Conservation (phyloP, 2,797 vertebrate species). For the Platyrinchus mystaceus region DNA sequence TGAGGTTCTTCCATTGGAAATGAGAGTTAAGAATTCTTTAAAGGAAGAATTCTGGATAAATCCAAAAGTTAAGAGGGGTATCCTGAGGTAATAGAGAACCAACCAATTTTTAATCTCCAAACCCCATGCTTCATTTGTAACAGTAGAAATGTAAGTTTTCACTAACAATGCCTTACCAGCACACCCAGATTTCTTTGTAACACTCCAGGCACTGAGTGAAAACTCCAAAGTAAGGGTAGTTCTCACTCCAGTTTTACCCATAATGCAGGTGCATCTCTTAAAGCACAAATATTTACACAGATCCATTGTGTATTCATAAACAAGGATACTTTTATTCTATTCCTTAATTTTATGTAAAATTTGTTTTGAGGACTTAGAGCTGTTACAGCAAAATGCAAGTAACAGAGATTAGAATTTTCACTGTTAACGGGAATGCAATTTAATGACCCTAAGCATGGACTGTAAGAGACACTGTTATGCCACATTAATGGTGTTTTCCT, state of each 20-base stretch:
- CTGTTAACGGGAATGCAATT: slow-evolving; percentile 1
- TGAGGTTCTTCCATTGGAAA: neutral
- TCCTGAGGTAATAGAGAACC: neutral
- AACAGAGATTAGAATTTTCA: neutral
- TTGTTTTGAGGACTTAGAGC: neutral
- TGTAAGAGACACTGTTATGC: neutral
- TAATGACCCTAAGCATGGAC: slow-evolving; percentile 15
- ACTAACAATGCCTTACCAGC: neutral
- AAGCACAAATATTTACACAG: neutral
- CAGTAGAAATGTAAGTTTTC: neutral
- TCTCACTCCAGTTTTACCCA: neutral
- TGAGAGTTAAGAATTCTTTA: neutral
- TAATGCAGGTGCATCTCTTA: neutral
- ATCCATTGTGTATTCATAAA: neutral
- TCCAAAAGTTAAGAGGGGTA: neutral
- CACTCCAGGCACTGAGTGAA: neutral
- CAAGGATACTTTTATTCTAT: neutral
- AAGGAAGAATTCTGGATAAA: neutral
- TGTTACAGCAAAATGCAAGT: neutral
- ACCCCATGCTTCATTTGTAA: neutral
- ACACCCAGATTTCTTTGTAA: neutral
- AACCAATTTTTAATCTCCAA: neutral
- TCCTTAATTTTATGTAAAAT: neutral
- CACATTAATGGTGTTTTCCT: slow-evolving; percentile 29
- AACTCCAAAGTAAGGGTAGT: fast-evolving